Conservation (phyloP, 2,113 vertebrate genomes). For the Meleagris gallopavo region DNA sequence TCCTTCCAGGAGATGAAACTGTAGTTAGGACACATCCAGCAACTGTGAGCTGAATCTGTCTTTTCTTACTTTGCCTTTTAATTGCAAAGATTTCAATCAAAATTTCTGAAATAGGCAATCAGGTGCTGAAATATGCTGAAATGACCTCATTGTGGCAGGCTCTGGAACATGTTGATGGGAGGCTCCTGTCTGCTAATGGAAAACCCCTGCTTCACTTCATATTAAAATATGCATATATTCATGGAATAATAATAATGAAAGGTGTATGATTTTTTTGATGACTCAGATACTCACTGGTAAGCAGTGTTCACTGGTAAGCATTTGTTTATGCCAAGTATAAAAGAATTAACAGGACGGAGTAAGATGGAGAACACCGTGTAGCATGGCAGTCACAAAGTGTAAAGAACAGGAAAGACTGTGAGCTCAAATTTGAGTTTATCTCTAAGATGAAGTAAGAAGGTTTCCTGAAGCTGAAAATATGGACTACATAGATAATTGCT, state of each 20-base stretch:
- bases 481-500: neutral
- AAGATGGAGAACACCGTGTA: neutral
- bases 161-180: neutral
- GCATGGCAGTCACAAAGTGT: neutral
- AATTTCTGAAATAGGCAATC: neutral
- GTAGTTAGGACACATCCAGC: neutral
- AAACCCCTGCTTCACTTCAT: neutral
- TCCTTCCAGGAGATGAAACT: neutral
- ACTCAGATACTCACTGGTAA: neutral
- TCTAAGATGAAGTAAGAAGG: neutral
- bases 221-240: neutral
- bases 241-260: neutral
- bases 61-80: conserved; percentile 8
- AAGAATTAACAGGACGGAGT: neutral
- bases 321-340: neutral
- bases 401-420: neutral
- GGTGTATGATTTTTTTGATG: neutral
- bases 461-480: neutral
- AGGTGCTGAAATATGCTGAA: neutral
- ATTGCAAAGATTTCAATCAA: conserved; percentile 13
- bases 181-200: neutral
- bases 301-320: neutral
- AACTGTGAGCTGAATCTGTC: neutral
- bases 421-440: neutral
- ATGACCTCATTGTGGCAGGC: neutral